These are phyloP conservation scores for Cheilosia impressa DNA, from an alignment of 2,888 invertebrate species.

Conservation along the genomic window DNA sequence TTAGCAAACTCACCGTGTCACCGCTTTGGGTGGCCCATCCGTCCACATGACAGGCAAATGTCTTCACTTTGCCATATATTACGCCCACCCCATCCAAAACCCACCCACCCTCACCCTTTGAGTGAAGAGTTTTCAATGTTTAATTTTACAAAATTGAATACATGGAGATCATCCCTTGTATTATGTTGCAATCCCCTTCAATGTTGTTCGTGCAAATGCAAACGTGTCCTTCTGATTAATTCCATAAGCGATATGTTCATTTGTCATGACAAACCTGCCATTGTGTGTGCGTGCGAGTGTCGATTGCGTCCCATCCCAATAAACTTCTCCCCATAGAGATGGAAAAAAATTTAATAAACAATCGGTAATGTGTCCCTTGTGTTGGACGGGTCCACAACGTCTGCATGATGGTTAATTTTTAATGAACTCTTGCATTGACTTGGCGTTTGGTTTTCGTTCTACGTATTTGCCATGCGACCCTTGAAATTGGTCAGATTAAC, in stretches of 20 bases:
- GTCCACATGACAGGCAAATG: not conserved
- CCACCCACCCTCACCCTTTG: not conserved
- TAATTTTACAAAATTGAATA: slow-evolving; percentile 49
- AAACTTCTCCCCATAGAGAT: not conserved
- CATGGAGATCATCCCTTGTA: slow-evolving; percentile 11
- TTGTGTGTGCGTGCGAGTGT: slow-evolving; percentile 41
- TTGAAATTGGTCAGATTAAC: slow-evolving; percentile 73
- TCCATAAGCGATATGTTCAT: slow-evolving; percentile 47
- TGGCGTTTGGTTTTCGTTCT: not conserved
- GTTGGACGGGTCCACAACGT: slow-evolving; percentile 15
- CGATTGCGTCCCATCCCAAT: slow-evolving; percentile 5
- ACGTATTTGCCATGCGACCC: slow-evolving; percentile 45
- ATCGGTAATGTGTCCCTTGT: slow-evolving; percentile 62
- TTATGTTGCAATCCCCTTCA: not conserved
- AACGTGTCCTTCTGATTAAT: slow-evolving; percentile 59
- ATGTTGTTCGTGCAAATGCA: slow-evolving; percentile 8
- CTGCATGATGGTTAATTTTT: slow-evolving; percentile 58
- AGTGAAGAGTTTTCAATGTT: slow-evolving; percentile 26
- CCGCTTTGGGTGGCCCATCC: slow-evolving; percentile 4
- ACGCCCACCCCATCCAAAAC: not conserved
- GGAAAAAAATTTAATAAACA: slow-evolving; percentile 59
- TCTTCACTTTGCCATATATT: not conserved
- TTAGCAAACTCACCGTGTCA: slow-evolving; percentile 52
- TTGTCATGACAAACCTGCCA: slow-evolving; percentile 57
- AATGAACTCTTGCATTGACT: slow-evolving; percentile 58